Percentiles rank a stretch among this genome's conserved stretches.
Conservation (phyloP, 2,888 invertebrate genomes). For the Altica lythri region DNA sequence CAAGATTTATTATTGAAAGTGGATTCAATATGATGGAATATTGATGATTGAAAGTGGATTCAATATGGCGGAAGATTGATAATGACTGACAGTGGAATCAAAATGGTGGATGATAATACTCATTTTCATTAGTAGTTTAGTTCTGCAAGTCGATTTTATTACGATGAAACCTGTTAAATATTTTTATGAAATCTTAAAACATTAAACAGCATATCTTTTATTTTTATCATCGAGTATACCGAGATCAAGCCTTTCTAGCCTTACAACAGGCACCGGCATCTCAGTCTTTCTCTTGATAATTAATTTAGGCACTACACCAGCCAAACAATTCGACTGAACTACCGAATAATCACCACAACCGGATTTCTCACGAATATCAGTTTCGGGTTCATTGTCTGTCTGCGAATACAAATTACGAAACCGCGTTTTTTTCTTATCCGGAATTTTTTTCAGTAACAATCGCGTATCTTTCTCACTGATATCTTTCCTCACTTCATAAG, state of each 20-base stretch:
- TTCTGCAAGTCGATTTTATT: background rate
- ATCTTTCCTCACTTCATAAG: conserved; percentile 37
- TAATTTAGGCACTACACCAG: conserved; percentile 48
- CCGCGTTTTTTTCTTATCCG: conserved; percentile 39
- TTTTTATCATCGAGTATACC: conserved; percentile 36
- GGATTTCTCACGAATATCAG: conserved; percentile 30
- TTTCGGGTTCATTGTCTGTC: conserved; percentile 36
- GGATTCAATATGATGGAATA: too few species aligned
- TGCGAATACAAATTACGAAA: conserved; percentile 41
- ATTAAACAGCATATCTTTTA: conserved; percentile 25
- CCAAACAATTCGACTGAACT: conserved; percentile 41
- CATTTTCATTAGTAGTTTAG: too few species aligned
- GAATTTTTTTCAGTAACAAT: conserved; percentile 42
- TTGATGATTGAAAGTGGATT: too few species aligned
- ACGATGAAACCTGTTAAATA: conserved; percentile 1
- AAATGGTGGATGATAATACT: too few species aligned
- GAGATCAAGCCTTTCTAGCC: conserved; percentile 44
- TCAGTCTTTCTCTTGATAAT: conserved; percentile 49
- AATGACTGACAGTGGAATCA: too few species aligned
- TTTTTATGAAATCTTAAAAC: conserved; percentile 24
- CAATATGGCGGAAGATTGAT: too few species aligned
- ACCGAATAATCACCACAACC: conserved; percentile 45
- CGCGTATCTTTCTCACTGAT: conserved; percentile 34
- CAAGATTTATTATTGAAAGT: too few species aligned
- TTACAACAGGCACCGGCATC: conserved; percentile 46